Conservation (phyloP, 1,140 invertebrate species). For the Drosophila arawakana region DNA sequence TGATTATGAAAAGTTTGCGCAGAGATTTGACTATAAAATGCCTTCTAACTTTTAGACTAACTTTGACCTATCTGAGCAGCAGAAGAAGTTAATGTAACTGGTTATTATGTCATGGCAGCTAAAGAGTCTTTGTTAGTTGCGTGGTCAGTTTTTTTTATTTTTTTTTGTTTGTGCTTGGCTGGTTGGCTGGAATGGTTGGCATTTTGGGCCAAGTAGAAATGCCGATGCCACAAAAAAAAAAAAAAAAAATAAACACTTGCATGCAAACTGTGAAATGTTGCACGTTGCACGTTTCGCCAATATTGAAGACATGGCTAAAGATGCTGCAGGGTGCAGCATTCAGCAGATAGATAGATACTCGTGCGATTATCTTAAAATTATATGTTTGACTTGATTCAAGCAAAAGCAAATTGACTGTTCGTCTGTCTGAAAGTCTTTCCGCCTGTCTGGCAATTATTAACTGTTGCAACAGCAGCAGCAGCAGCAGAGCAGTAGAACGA, state of each 20-base stretch:
- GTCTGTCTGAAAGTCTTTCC: conserved; percentile 12
- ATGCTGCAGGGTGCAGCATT: conserved; percentile 3
- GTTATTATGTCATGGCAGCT: conserved; percentile 44
- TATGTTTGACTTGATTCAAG: conserved; percentile 39
- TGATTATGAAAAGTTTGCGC: background rate
- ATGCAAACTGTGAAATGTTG: conserved; percentile 20
- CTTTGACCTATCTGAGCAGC: conserved; percentile 44
- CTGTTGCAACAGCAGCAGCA: conserved; percentile 32
- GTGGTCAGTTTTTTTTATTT: conserved; percentile 15
- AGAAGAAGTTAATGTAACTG: conserved; percentile 16
- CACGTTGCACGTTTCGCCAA: conserved; percentile 41
- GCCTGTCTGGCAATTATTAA: conserved; percentile 38
- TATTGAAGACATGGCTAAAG: conserved; percentile 1
- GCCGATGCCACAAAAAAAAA: background rate
- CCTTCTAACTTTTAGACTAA: conserved; percentile 14
- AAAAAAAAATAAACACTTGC: background rate
- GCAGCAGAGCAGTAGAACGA: background rate
- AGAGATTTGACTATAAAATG: background rate
- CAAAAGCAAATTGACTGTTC: conserved; percentile 37
- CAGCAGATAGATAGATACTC: conserved; percentile 18
- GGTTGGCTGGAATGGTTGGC: conserved; percentile 11
- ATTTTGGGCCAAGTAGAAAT: conserved; percentile 21
- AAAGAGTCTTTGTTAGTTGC: conserved; percentile 10
- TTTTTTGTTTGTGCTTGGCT: conserved; percentile 1
- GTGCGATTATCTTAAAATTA: conserved; percentile 45